These are phyloP conservation scores for Trichacis sp. DNA, from an alignment of 2,888 invertebrate species.

Conservation along the genomic window DNA sequence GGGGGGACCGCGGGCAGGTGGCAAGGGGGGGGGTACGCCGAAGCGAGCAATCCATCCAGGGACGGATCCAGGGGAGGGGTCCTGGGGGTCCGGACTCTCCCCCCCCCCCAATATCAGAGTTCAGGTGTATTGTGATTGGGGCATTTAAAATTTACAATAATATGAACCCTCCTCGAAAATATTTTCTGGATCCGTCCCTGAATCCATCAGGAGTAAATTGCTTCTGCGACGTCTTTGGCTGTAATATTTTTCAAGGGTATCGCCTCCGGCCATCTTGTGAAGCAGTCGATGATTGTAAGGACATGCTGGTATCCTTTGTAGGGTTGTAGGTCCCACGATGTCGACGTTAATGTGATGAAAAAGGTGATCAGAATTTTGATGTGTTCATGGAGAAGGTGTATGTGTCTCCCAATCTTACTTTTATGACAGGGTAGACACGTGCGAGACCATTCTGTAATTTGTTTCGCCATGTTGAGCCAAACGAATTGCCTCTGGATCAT, in stretches of 20 bases:
- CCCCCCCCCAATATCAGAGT: too few relatives aligned
- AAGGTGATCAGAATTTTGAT: constrained; percentile 45
- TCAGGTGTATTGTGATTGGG: too few relatives aligned
- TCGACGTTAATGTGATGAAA: constrained; percentile 60
- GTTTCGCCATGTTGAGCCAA: constrained; percentile 53
- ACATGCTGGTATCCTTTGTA: constrained; percentile 47
- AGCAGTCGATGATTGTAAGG: constrained; percentile 57
- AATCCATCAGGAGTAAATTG: constrained; percentile 37
- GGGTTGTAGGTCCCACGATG: constrained; percentile 41
- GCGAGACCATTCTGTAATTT: not conserved
- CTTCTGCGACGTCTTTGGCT: constrained; percentile 39
- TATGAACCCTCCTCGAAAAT: too few relatives aligned
- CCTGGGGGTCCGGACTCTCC: too few relatives aligned
- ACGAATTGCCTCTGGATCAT: constrained; percentile 55
- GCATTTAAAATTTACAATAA: too few relatives aligned
- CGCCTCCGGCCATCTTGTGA: constrained; percentile 47
- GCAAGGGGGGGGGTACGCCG: too few relatives aligned
- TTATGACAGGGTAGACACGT: constrained; percentile 17
- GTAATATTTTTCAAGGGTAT: constrained; percentile 22
- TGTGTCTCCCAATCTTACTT: constrained; percentile 46
- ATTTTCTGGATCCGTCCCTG: too few relatives aligned
- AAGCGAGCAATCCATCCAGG: constrained; percentile 68
- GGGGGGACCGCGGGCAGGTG: too few relatives aligned
- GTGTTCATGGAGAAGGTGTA: not conserved
- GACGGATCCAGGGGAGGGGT: too few relatives aligned